These are phyloP conservation scores for Leptinotarsa texana DNA, from an alignment of 1,140 invertebrate species.

Conservation along the genomic window DNA sequence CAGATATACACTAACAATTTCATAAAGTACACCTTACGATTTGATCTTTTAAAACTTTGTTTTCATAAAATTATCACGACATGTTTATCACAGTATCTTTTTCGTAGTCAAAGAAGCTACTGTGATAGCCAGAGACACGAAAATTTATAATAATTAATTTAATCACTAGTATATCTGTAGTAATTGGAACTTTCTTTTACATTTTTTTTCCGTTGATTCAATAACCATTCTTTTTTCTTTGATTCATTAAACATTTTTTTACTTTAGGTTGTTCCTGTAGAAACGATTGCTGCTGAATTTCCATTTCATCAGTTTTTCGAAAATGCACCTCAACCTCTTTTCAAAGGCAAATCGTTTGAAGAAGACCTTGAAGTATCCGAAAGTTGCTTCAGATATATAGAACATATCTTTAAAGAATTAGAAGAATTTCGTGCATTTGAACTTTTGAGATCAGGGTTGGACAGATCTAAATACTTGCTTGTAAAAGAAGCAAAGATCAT, in stretches of 20 bases:
- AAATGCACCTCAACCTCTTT: slow-evolving; percentile 91
- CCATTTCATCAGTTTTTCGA: slow-evolving; percentile 92
- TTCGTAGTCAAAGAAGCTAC: too few species aligned
- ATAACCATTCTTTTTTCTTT: too few species aligned
- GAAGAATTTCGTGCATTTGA: slow-evolving; percentile 99
- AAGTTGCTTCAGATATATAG: slow-evolving; percentile 94
- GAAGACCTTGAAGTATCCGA: slow-evolving; percentile 91
- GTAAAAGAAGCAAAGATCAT: slow-evolving; percentile 99
- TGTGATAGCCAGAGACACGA: too few species aligned
- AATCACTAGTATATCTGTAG: not conserved
- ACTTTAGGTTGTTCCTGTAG: slow-evolving; percentile 52
- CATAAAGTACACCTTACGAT: too few species aligned
- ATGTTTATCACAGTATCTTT: too few species aligned
- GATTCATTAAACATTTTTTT: not conserved
- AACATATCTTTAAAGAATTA: slow-evolving; percentile 93
- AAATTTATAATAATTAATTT: not conserved
- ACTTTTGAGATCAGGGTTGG: slow-evolving; percentile 88
- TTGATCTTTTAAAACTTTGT: too few species aligned
- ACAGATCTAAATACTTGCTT: slow-evolving; percentile 93
- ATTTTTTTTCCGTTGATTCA: too few species aligned
- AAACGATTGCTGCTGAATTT: slow-evolving; percentile 75
- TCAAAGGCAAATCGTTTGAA: slow-evolving; percentile 77
- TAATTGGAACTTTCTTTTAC: not conserved
- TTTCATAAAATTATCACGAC: too few species aligned
- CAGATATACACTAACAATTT: too few species aligned